phyloP scores from a whole-genome alignment of 2,797 vertebrate species.

The Leuciscus waleckii region DNA sequence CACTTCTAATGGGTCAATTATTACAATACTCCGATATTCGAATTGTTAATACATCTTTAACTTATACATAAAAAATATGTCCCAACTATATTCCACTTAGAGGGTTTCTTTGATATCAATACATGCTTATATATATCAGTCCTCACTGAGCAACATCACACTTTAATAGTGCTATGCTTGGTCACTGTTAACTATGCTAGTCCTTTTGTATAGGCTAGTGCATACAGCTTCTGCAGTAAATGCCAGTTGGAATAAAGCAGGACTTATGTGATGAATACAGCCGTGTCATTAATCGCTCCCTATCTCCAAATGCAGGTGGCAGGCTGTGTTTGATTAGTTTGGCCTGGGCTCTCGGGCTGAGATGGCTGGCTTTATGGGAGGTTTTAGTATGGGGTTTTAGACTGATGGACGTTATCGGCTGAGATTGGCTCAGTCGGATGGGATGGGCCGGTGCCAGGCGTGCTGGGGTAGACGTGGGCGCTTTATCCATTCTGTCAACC shows the following conservation, averaged over 20 bases:
- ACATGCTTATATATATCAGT: background rate
- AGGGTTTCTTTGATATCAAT: background rate
- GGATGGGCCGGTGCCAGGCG: constrained; percentile 49
- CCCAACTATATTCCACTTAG: background rate
- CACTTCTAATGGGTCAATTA: background rate
- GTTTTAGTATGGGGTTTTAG: constrained; percentile 62
- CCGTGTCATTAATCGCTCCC: constrained; percentile 69
- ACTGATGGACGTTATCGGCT: constrained; percentile 57
- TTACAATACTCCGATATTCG: background rate
- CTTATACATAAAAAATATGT: background rate
- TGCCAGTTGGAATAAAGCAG: constrained; percentile 29
- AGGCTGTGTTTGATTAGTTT: constrained; percentile 68
- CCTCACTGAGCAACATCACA: background rate
- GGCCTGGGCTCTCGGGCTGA: constrained; percentile 54
- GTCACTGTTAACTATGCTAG: background rate
- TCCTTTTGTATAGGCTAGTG: constrained; percentile 13
- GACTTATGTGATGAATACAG: constrained; percentile 65
- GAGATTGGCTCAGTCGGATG: constrained; percentile 46
- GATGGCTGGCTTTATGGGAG: constrained; percentile 77
- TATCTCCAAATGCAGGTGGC: constrained; percentile 80
- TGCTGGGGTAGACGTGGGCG: constrained; percentile 26
- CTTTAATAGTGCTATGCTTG: background rate
- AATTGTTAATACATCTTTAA: background rate
- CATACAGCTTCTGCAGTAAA: constrained; percentile 3
- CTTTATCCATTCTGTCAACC: constrained; percentile 50